Evolutionary conservation across 2,797 vertebrate species (phyloP).

Genomic region (Sebastes jordani): DNA sequence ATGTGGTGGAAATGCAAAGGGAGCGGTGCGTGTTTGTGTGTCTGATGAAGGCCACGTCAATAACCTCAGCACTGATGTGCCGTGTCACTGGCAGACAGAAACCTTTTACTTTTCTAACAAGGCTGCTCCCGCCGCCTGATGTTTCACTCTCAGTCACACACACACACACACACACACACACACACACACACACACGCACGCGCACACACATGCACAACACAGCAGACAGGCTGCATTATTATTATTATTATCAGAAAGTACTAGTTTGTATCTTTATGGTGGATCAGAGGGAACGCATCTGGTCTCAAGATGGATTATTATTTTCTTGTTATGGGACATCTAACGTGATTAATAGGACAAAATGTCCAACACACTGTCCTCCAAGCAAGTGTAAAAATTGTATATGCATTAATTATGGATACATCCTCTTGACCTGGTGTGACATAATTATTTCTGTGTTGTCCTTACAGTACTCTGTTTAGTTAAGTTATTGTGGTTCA

Average conservation of each 20-base stretch:
- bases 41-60: slow-evolving; percentile 24
- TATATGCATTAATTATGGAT: too few species aligned
- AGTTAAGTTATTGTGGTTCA: neutral
- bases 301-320: neutral
- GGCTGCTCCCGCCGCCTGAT: neutral
- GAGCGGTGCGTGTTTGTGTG: neutral
- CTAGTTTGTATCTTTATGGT: neutral
- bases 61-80: slow-evolving; percentile 23
- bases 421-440: neutral
- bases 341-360: neutral
- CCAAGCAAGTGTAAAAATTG: neutral
- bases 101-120: slow-evolving; percentile 35
- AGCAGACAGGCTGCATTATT: neutral
- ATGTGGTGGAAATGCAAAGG: neutral
- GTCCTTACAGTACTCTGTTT: neutral
- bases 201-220: neutral
- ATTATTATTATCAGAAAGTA: neutral
- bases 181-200: neutral
- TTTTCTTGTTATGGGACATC: neutral
- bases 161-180: neutral
- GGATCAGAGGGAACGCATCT: neutral
- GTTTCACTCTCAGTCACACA: slow-evolving; percentile 3
- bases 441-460: neutral
- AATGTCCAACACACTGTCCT: neutral
- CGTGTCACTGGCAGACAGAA: slow-evolving; percentile 39